These are phyloP conservation scores for Chrysotoxum bicinctum DNA, from an alignment of 2,888 invertebrate genomes.

Conservation along the genomic window DNA sequence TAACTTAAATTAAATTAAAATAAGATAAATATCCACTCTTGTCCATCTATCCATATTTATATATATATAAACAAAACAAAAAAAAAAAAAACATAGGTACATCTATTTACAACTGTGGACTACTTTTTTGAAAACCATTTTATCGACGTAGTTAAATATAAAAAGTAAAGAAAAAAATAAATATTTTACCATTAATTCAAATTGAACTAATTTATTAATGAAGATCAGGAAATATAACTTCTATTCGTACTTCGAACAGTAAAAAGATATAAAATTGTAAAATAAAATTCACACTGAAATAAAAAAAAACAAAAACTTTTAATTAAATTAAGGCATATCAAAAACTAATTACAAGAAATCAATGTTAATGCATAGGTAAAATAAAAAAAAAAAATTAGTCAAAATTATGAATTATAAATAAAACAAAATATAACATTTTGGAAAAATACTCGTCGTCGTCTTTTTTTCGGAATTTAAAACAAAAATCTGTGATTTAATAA, in stretches of 20 bases:
- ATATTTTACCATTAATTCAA: constrained; percentile 54
- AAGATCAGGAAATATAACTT: constrained; percentile 51
- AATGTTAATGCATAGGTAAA: constrained; percentile 77
- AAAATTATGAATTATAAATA: constrained; percentile 64
- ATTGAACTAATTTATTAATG: constrained; percentile 41
- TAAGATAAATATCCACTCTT: constrained; percentile 51
- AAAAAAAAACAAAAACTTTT: constrained; percentile 42
- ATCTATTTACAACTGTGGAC: constrained; percentile 68
- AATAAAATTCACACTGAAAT: constrained; percentile 60
- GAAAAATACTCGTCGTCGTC: constrained; percentile 75
- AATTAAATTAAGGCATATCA: constrained; percentile 71
- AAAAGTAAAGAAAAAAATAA: constrained; percentile 15
- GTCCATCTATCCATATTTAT: constrained; percentile 67
- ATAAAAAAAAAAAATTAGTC: constrained; percentile 72
- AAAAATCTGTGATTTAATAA: constrained; percentile 81
- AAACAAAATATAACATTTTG: constrained; percentile 63
- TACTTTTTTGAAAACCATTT: constrained; percentile 61
- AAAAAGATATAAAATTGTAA: constrained; percentile 49
- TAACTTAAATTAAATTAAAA: constrained; percentile 38
- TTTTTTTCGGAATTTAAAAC: constrained; percentile 79
- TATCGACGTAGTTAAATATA: constrained; percentile 65
- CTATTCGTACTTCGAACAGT: constrained; percentile 68
- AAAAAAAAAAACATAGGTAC: constrained; percentile 30
- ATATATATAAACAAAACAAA: no score
- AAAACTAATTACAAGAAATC: constrained; percentile 75